Evolutionary conservation across 1,140 invertebrate species (phyloP), one percentile per base, ranked within the genome.

Genomic region (Megathymus violae): DNA sequence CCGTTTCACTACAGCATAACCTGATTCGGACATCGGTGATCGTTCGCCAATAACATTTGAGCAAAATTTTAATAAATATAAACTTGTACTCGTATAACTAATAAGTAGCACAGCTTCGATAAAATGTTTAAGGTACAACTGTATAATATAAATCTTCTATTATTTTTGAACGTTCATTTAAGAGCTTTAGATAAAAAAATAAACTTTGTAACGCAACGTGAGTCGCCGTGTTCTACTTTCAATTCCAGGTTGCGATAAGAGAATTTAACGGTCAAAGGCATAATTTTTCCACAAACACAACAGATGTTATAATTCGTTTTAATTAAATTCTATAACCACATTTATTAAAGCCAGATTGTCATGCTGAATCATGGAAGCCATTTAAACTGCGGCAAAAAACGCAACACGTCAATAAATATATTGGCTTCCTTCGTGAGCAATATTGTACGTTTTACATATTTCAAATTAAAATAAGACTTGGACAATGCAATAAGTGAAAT

Each of bases 81-180:
- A 56, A 56, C 40, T 31, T 56, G 52, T 56, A 56, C 51, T 41
- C 51, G 51, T 31, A 56, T 34, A 56, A 56, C 52, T 44, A 58
- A 58, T 31, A 16, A 58, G 51, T 56, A 56, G 51, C 52, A 58
- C 52, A 44, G 22, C 41, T 58, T 6, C 40, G 41, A 58, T 58
- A 44, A 58, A 44, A 58, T 58, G 52, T 58, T 58, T 31, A 58
- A 44, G 9, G 44, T 34, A 44, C 52, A 58, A 58, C 52, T 58
- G 52, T 58, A n/a, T n/a, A n/a, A 58, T 58, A 58, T 58, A 56
- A 44, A 44, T 58, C 44, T 58, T 58, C 40, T 58, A 58, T 58
- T 58, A 48, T 5, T 31, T 58, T 58, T 58, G 52, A 58, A 58
- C 40, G 43, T 43, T 54, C 14, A 56, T n/a, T n/a, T n/a, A n/a